Evolutionary conservation across 2,113 vertebrate species (phyloP), one percentile per base, ranked within the genome.

Genomic region (Indicator maculatus): DNA sequence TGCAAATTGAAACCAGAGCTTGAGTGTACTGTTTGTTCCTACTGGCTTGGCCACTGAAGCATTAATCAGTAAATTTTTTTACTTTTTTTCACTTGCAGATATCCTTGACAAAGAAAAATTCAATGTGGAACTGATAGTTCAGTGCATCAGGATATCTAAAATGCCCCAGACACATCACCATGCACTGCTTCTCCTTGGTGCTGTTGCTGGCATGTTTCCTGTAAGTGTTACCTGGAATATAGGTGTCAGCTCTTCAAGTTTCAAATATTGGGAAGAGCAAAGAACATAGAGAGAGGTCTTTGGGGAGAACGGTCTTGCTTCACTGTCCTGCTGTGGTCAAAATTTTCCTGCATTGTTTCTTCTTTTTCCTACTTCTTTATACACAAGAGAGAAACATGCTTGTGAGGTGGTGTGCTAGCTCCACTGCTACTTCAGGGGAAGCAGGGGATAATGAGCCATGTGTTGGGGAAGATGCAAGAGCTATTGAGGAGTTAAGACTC

Each of bases 91-190:
- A 58, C 63, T 55, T 93, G 8, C 63, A 99, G 99, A 98, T 73
- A 2, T 98, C 24, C 96, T 99, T 60, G 98, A 99, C 59, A 98
- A 99, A 88, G 99, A 99, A 15, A 99, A 99, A 94, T 99, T 99
- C 97, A 99, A 98, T 0, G 99, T 99, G 96, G 99, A 99, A 90
- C 60, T 99, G 71, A 98, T 99, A 89, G 99, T 99, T 45, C 99
- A 99, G 97, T 99, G 98, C 84, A 98, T 99, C 87, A 96, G 99
- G 60, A 87, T 97, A 20, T 99, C 99, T 1, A 98, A 98, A 96
- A 97, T 99, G 97, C 99, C 99, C 1, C 99, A 99, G 95, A 99
- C 99, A 4, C 99, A 99, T 80, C 99, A 99, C 93, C 99, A 99
- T 11, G 99, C 99, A 4, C 98, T 99, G 53, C 98, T 99, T 31